A percentile compares a stretch with the other conserved stretches of the same genome.
phyloP scores from a whole-genome alignment of 53 echinoderm and acorn worm genomes.

The Antedon mediterranea region DNA sequence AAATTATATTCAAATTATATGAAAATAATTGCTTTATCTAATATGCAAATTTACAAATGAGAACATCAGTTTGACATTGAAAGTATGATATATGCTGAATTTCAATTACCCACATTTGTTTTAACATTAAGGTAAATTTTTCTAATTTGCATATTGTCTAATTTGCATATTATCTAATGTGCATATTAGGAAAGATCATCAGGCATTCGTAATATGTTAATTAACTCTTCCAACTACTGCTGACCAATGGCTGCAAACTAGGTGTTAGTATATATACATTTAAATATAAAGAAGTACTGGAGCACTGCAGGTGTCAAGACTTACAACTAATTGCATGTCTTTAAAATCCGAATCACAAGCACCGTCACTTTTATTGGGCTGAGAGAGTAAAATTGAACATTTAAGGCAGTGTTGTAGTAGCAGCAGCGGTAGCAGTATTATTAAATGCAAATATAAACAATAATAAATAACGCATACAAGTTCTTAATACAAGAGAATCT shows the following conservation, averaged over 20 bases:
- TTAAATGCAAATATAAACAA: background rate
- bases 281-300: background rate
- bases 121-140: too few species aligned
- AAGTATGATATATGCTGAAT: too few species aligned
- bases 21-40: too few species aligned
- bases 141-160: too few species aligned
- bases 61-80: too few species aligned
- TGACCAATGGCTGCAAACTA: background rate
- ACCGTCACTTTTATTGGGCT: background rate
- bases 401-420: background rate
- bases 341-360: background rate
- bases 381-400: background rate
- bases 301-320: background rate
- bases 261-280: background rate
- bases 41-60: too few species aligned
- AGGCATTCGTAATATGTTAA: background rate
- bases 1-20: too few species aligned
- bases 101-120: too few species aligned
- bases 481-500: background rate
- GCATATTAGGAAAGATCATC: background rate
- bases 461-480: background rate
- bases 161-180: too few species aligned
- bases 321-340: constrained; percentile 1
- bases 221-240: background rate
- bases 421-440: background rate